Evolutionary conservation across 2,113 vertebrate genomes (phyloP).

Genomic region (Notarius quadriscutis): DNA sequence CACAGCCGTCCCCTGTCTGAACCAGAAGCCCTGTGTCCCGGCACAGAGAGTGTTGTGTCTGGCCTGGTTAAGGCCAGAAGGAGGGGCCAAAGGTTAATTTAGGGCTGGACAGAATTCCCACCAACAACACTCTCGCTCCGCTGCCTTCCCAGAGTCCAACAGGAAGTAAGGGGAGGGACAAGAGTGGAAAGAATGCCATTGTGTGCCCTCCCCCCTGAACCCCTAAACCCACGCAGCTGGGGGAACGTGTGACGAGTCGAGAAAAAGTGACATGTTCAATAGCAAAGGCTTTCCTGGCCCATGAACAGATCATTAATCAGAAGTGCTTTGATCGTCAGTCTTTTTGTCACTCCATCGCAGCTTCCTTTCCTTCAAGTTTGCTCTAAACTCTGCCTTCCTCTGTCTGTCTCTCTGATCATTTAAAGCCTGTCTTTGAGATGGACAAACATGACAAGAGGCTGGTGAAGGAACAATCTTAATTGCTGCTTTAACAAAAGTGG

Average conservation of each 20-base stretch:
- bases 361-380: conserved; percentile 47
- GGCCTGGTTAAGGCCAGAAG: conserved; percentile 45
- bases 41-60: conserved; percentile 59
- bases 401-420: conserved; percentile 20
- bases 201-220: not conserved
- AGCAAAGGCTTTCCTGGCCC: conserved; percentile 44
- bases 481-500: not conserved
- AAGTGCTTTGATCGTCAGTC: conserved; percentile 64
- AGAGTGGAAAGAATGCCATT: conserved; percentile 21
- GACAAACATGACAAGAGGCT: not conserved
- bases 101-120: conserved; percentile 58
- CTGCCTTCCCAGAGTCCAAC: conserved; percentile 51
- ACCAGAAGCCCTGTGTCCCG: conserved; percentile 37
- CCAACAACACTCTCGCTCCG: conserved; percentile 43
- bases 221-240: conserved; percentile 3
- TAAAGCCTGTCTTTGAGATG: not conserved
- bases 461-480: not conserved
- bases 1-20: conserved; percentile 23
- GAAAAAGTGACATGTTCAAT: conserved; percentile 18
- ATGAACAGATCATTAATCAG: conserved; percentile 64
- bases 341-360: conserved; percentile 56
- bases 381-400: conserved; percentile 60
- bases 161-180: conserved; percentile 57
- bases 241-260: conserved; percentile 54
- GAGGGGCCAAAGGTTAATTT: conserved; percentile 53